Conservation (phyloP, 2,113 vertebrate genomes). For the Poeciliopsis prolifica region DNA sequence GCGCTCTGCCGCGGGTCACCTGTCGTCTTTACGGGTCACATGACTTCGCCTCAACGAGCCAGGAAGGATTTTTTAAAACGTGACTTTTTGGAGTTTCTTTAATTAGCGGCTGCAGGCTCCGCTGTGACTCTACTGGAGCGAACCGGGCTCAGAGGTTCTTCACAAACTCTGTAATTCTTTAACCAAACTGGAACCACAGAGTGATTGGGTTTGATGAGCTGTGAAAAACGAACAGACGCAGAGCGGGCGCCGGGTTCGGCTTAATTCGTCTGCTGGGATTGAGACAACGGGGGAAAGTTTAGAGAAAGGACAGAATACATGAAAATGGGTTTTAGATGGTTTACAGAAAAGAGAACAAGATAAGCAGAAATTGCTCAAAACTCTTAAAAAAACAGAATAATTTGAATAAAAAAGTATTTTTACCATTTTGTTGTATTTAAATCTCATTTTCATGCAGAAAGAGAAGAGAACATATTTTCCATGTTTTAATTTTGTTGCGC, state of each 20-base stretch:
- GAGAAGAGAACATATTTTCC: neutral
- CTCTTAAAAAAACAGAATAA: neutral
- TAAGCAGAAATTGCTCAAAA: neutral
- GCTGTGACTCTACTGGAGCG: slow-evolving; percentile 50
- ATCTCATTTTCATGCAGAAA: no score
- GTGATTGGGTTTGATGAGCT: slow-evolving; percentile 64
- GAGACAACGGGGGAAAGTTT: neutral
- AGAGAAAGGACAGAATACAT: neutral
- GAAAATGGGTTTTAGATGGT: neutral
- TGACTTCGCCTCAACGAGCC: slow-evolving; percentile 35
- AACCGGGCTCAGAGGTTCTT: slow-evolving; percentile 30
- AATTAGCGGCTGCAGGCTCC: slow-evolving; percentile 45
- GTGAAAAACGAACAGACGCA: slow-evolving; percentile 21
- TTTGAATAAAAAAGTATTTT: neutral
- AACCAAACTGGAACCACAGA: slow-evolving; percentile 47
- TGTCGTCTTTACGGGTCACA: slow-evolving; percentile 55
- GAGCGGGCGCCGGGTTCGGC: neutral
- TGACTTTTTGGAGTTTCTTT: slow-evolving; percentile 46
- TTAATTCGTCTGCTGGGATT: neutral
- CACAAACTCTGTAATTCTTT: slow-evolving; percentile 54
- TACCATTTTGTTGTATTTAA: neutral
- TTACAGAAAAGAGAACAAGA: neutral
- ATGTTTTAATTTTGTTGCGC: no score
- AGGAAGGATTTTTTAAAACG: neutral
- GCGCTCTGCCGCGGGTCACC: slow-evolving; percentile 54